Evolutionary conservation across 2,113 vertebrate species (phyloP), one percentile per base, ranked within the genome.

Genomic region (Toxotes jaculatrix): DNA sequence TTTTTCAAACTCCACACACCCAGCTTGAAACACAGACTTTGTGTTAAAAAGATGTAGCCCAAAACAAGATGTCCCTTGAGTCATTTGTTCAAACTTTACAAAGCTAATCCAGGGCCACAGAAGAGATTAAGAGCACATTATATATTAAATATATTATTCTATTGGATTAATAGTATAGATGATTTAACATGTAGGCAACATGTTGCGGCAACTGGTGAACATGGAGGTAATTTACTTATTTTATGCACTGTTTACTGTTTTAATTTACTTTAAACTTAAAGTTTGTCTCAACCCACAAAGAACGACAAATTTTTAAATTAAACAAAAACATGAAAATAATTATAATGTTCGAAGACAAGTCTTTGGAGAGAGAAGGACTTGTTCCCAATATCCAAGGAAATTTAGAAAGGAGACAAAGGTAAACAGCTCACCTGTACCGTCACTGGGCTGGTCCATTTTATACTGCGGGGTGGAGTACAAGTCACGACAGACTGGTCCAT

Each of bases 401-500:
- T 47, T 17, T 53, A 21, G 19, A 31, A 5, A 7, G 23, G 43
- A 61, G 27, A 16, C 1, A 0, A 14, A 5, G 40, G 19, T 49
- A 1, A 71, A 36, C 9, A 9, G 51, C 85, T 92, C 93, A 99
- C 97, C 97, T 90, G 94, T 84, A 0, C 62, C 60, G 8, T 94
- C 92, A 7, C 87, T 92, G 0, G 93, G 78, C 38, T 94, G 94
- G 51, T 97, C 96, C 94, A 96, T 95, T 86, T 97, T 97, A 91
- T 99, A 99, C 83, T 97, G 97, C 0, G 98, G 98, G 34, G 96
- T 99, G 63, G 97, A 97, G 82, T 98, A 99, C 79, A 97, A 4
- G 63, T 99, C 97, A n/a, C 95, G 77, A 87, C 95, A 95, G 77
- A 95, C 92, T 0, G 98, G 98, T n/a, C 98, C 97, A 0, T 99